Evolutionary conservation across 2,797 vertebrate species (phyloP).

Genomic region (Enteromius argenteus): DNA sequence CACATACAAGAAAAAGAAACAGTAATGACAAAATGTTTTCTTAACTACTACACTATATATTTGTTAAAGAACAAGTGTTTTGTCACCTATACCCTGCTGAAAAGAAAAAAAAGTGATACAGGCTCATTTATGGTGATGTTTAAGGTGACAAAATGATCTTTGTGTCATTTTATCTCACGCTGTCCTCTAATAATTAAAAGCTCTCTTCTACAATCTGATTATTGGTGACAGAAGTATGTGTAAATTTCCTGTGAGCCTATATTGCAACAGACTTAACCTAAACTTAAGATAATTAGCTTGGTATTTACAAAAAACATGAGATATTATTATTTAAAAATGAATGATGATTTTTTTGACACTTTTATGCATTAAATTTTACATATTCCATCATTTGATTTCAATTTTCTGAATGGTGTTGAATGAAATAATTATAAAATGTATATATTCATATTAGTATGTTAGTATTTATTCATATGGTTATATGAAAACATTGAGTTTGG

Average conservation of each 20-base stretch:
- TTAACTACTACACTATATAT: neutral
- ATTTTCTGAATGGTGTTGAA: neutral
- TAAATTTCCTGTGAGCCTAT: neutral
- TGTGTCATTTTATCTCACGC: neutral
- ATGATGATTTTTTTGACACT: neutral
- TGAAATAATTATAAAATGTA: neutral
- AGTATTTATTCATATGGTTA: neutral
- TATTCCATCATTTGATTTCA: neutral
- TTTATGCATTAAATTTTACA: neutral
- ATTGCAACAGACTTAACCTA: neutral
- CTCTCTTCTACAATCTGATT: neutral
- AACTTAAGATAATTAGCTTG: neutral
- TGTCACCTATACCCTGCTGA: neutral
- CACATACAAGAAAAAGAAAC: no score
- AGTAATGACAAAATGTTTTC: neutral
- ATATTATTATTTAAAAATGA: neutral
- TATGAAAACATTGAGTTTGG: neutral
- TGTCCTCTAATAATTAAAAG: neutral
- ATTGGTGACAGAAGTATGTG: neutral
- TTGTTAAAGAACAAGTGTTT: conserved; percentile 6
- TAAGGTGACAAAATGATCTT: conserved; percentile 1
- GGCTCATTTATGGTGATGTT: conserved; percentile 19
- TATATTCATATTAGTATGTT: neutral
- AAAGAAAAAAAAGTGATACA: neutral
- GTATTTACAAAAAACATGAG: neutral